Base-by-base conservation (phyloP, 2,888 invertebrate species). In the Teleiodes luculella region DNA sequence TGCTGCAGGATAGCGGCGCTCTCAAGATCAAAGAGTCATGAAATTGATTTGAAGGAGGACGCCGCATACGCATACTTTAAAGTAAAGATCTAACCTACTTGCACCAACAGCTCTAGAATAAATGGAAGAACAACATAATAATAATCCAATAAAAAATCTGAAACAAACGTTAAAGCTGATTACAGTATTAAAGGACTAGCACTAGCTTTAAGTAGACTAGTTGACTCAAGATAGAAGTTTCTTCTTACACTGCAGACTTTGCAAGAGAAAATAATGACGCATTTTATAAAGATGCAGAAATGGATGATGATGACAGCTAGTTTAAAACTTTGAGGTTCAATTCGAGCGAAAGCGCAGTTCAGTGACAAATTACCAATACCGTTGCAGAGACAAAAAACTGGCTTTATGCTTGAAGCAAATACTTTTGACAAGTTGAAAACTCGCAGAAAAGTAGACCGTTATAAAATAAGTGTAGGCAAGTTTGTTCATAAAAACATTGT, bases 321-420 rank as follows among this genome's bases (percentile, higher is more conserved):
- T n/a, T n/a, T n/a, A n/a, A n/a, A n/a, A n/a, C n/a, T n/a, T n/a
- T n/a, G n/a, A n/a, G n/a, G n/a, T n/a, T n/a, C 8, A 1, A 11
- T 8, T 41, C 39, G 18, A 10, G 18, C 20, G 10, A 16, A 41
- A 10, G 20, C 16, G 24, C 16, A 51, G 31, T n/a, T 11, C 20
- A 39, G 39, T 51, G 51, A 51, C 51, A 51, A 51, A 14, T 39
- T 24, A n/a, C 41, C 8, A 8, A 41, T 41, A 51, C 51, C 41
- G 51, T 41, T 51, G 33, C 4, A 13, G 39, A 41, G 20, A 50
- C 16, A 50, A 50, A 50, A 50, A 50, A 14, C 14, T 13, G 50
- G 37, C 36, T 11, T 24, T 14, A 24, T 1, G 36, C 14, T 14
- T n/a, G 35, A 0, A 20, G 43, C n/a, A 43, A 28, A 43, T 20